These are phyloP conservation scores for Streptopelia turtur DNA, from an alignment of 2,797 vertebrate species.

Conservation along the genomic window DNA sequence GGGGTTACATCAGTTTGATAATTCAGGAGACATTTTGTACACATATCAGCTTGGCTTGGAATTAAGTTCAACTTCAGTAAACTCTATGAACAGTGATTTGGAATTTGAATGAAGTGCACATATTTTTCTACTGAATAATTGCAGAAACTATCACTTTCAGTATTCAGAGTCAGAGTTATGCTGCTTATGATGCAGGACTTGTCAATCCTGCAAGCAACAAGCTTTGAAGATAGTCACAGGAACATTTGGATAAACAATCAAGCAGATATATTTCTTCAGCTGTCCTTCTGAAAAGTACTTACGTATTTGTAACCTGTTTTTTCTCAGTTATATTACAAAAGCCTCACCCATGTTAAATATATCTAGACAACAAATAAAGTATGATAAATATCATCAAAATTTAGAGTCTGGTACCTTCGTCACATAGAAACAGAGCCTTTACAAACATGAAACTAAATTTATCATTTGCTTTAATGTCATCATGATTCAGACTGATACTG, in stretches of 20 bases:
- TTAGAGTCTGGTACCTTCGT: background rate
- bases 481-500: conserved; percentile 12
- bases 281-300: background rate
- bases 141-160: background rate
- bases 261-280: conserved; percentile 22
- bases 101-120: background rate
- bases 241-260: conserved; percentile 31
- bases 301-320: background rate
- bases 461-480: background rate
- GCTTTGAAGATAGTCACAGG: conserved; percentile 12
- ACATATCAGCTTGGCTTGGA: background rate
- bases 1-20: conserved; percentile 2
- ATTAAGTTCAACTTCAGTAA: conserved; percentile 11
- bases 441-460: background rate
- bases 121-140: conserved; percentile 11
- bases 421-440: background rate
- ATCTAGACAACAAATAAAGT: background rate
- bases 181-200: background rate
- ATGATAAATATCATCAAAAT: background rate
- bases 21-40: conserved; percentile 5
- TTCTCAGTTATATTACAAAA: background rate
- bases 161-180: conserved; percentile 11
- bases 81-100: background rate
- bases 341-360: background rate
- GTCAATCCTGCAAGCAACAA: conserved; percentile 19